phyloP scores from a whole-genome alignment of 2,888 invertebrate genomes.

The Drosophila dives region DNA sequence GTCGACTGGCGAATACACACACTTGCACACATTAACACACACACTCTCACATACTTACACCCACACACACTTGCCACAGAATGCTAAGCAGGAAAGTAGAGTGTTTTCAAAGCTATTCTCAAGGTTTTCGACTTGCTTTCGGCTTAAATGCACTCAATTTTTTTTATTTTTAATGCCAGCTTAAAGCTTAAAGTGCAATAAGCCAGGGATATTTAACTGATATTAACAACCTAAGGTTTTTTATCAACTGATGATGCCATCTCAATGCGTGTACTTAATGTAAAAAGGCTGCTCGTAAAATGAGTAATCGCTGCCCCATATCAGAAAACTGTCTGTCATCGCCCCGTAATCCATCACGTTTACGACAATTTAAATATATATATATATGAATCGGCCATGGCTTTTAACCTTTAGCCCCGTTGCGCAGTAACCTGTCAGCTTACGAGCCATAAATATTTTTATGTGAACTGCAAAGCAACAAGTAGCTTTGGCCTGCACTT shows the following conservation, averaged over 20 bases:
- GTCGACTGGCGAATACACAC: neutral
- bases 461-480: conserved; percentile 45
- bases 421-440: conserved; percentile 25
- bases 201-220: conserved; percentile 27
- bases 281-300: conserved; percentile 43
- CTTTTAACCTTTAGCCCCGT: conserved; percentile 48
- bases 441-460: conserved; percentile 43
- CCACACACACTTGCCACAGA: neutral
- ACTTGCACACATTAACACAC: neutral
- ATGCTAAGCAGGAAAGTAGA: neutral
- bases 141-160: conserved; percentile 24
- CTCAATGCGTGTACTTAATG: conserved; percentile 31
- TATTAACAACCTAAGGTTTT: conserved; percentile 12
- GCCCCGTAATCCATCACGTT: conserved; percentile 69
- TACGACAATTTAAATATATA: conserved; percentile 67
- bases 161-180: conserved; percentile 16
- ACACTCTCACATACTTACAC: neutral
- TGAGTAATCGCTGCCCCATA: conserved; percentile 29
- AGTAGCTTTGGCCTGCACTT: conserved; percentile 30
- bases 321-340: conserved; percentile 49
- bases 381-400: conserved; percentile 50
- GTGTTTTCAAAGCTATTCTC: conserved; percentile 9
- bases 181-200: conserved; percentile 22
- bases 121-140: conserved; percentile 23
- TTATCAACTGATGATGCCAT: conserved; percentile 13